Evolutionary conservation across 2,888 invertebrate genomes (phyloP), one percentile per base, ranked within the genome.

Genomic region (Eupithecia dodoneata): DNA sequence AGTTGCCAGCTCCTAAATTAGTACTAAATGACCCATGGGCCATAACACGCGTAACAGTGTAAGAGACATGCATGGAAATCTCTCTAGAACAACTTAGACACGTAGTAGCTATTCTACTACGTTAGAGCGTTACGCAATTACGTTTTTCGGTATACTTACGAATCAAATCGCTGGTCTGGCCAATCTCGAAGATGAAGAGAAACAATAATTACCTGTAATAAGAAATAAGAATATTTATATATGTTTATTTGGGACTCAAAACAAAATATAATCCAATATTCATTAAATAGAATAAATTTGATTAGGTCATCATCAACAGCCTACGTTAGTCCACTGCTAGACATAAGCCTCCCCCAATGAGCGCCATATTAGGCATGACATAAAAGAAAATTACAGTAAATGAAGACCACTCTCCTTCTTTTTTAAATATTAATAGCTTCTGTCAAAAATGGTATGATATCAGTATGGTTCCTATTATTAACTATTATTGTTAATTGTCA

Each of bases 21-120:
- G 5, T 65, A 63, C 41, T 67, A 15, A 45, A 69, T 69, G 42
- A 69, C 18, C 65, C 65, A 41, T 65, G 65, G 65, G 65, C 41
- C 41, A 65, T 65, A 65, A 65, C 5, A 41, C 30, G 65, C 65
- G 41, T 41, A 41, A n/a, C 65, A 13, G 65, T 65, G 41, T 4
- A 41, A 65, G 30, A 41, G 65, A 41, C 65, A 65, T 65, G 65
- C 65, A 65, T 65, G 65, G 13, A 65, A 65, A 65, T 65, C 65
- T 41, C 30, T 41, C 13, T 41, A 41, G 41, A 13, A 65, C 41
- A 65, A 65, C 65, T 41, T 65, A 0, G 12, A 65, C 65, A 65
- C 65, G 65, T 13, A 65, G 41, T 4, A 13, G 65, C 30, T 41
- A 41, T 41, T 65, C 65, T 5, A 41, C 18, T 55, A 55, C 55